phyloP scores from a whole-genome alignment of 2,888 invertebrate genomes.

The Pseudoips prasinana region DNA sequence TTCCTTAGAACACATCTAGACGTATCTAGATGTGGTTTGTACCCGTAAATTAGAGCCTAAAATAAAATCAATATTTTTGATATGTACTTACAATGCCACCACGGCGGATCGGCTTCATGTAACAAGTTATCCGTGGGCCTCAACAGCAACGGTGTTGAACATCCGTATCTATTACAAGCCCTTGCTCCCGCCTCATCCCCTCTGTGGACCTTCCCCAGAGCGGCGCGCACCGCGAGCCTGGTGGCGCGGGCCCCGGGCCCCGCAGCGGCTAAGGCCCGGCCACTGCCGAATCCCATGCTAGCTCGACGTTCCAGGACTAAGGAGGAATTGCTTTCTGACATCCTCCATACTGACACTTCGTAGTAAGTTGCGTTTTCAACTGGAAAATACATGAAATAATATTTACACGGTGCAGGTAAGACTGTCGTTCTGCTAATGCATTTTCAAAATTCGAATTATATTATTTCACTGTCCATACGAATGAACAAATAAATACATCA shows the following conservation, averaged over 20 bases:
- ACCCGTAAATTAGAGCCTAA: too few species aligned
- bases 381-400: constrained; percentile 33
- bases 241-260: constrained; percentile 27
- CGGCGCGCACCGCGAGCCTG: constrained; percentile 45
- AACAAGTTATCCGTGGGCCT: constrained; percentile 64
- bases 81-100: constrained; percentile 69
- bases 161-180: constrained; percentile 72
- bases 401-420: too few species aligned
- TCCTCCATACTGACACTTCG: constrained; percentile 71
- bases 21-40: too few species aligned
- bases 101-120: constrained; percentile 59
- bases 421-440: too few species aligned
- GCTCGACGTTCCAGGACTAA: constrained; percentile 60
- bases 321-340: constrained; percentile 67
- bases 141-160: constrained; percentile 59
- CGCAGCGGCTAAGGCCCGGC: constrained; percentile 55
- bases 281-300: constrained; percentile 63
- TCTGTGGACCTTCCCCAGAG: constrained; percentile 48
- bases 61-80: too few species aligned
- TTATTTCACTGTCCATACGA: too few species aligned
- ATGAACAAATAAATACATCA: too few species aligned
- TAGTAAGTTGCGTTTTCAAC: constrained; percentile 76
- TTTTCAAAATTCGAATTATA: too few species aligned
- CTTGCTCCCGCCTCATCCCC: constrained; percentile 72
- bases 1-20: too few species aligned